phyloP scores from a whole-genome alignment of 2,888 invertebrate species.

The Cephus rjabovi region DNA sequence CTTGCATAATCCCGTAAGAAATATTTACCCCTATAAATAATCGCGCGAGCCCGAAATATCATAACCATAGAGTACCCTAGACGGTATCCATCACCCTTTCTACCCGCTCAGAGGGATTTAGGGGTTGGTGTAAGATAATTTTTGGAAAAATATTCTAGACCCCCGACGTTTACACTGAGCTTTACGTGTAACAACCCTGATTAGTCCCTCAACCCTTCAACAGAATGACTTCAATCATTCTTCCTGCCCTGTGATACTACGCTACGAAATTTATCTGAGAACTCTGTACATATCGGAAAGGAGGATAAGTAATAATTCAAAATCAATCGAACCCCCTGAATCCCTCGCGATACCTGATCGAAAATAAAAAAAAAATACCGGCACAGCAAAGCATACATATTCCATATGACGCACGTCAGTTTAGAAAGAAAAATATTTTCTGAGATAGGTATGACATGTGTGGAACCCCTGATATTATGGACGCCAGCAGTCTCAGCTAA shows the following conservation, averaged over 20 bases:
- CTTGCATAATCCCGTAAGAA: neutral
- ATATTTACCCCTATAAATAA: neutral
- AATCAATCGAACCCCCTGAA: too few species aligned
- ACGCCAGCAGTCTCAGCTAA: neutral
- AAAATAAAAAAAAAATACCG: too few species aligned
- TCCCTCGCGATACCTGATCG: too few species aligned
- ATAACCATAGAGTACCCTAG: neutral
- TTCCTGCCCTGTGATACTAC: too few species aligned
- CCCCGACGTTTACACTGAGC: neutral
- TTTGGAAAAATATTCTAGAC: neutral
- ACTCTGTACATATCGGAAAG: too few species aligned
- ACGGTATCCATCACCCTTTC: neutral
- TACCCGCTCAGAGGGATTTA: neutral
- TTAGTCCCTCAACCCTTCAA: too few species aligned
- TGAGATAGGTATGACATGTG: neutral
- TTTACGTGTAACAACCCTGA: neutral
- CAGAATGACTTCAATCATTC: neutral
- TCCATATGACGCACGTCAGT: neutral
- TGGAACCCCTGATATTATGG: neutral
- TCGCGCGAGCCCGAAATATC: neutral
- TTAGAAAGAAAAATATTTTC: neutral
- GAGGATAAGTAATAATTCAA: too few species aligned
- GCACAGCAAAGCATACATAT: too few species aligned
- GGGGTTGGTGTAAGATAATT: neutral
- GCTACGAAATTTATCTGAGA: too few species aligned